phyloP scores from a whole-genome alignment of 92 coral and sea anemone genomes.

The Porites divaricata region DNA sequence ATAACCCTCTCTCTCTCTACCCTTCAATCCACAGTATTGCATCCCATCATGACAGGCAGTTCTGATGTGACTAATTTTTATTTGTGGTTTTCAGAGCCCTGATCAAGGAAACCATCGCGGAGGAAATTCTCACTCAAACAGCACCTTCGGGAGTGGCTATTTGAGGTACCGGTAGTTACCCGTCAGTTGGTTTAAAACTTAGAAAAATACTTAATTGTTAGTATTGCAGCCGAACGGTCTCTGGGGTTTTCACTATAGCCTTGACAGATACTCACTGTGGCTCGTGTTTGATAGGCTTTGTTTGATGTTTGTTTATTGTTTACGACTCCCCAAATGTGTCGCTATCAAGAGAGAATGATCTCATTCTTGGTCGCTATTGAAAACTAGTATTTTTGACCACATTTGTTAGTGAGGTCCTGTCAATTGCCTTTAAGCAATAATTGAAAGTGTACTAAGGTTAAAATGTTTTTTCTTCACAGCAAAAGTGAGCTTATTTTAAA shows the following conservation, averaged over 20 bases:
- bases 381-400: too few relatives aligned
- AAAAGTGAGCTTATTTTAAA: conserved; percentile 85
- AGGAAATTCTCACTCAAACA: conserved; percentile 28
- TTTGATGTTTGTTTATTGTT: too few relatives aligned
- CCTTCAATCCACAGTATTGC: background rate
- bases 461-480: conserved; percentile 37
- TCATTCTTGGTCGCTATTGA: too few relatives aligned
- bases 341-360: too few relatives aligned
- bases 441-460: background rate
- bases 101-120: conserved; percentile 43
- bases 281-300: too few relatives aligned
- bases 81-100: conserved; percentile 39
- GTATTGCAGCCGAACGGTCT: too few relatives aligned
- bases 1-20: background rate
- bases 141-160: conserved; percentile 28
- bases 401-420: too few relatives aligned
- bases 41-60: background rate
- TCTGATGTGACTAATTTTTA: background rate
- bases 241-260: too few relatives aligned
- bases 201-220: too few relatives aligned
- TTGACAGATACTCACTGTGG: too few relatives aligned
- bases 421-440: background rate
- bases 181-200: too few relatives aligned
- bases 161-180: conserved; percentile 21
- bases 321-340: too few relatives aligned